Conservation (phyloP, 2,797 vertebrate genomes). For the Scyliorhinus canicula region DNA sequence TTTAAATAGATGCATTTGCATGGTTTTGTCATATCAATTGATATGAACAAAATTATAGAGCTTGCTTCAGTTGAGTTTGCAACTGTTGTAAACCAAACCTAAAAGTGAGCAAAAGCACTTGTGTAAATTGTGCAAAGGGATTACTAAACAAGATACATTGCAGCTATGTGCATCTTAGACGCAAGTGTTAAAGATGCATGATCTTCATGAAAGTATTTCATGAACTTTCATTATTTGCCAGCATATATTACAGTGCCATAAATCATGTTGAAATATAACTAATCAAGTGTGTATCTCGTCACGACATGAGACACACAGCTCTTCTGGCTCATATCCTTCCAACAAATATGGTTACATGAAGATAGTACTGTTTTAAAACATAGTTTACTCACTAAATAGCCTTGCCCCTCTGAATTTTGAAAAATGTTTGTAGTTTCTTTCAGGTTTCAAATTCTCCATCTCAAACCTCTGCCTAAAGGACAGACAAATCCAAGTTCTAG, state of each 20-base stretch:
- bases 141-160: background rate
- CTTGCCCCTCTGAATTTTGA: background rate
- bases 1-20: too few relatives aligned
- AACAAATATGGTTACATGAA: background rate
- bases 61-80: background rate
- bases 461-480: background rate
- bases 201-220: background rate
- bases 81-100: background rate
- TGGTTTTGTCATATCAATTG: too few relatives aligned
- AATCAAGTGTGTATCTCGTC: too few relatives aligned
- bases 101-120: background rate
- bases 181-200: background rate
- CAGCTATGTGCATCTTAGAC: background rate
- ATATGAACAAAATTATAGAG: background rate
- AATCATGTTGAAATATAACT: background rate
- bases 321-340: background rate
- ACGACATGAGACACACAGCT: background rate
- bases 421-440: background rate
- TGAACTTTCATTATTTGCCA: background rate
- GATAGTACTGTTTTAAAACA: background rate
- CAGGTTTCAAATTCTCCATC: background rate
- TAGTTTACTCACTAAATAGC: too few relatives aligned
- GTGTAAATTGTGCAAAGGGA: background rate
- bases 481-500: background rate
- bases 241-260: background rate